These are phyloP conservation scores for Isotomurus palustris DNA, from an alignment of 2,888 invertebrate genomes.

Conservation along the genomic window DNA sequence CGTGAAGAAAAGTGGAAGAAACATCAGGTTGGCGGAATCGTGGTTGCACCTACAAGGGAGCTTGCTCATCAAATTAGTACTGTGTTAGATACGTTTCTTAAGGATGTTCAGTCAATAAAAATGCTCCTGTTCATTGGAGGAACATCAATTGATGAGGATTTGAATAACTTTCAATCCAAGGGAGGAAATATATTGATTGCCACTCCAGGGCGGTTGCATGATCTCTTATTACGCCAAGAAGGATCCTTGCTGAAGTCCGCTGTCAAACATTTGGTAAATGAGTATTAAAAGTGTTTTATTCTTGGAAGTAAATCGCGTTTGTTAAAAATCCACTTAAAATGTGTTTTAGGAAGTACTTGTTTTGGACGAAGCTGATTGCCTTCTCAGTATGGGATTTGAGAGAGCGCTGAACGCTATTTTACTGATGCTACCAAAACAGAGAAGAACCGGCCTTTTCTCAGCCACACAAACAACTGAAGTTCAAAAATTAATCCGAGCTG, in stretches of 20 bases:
- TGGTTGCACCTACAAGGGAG: conserved; percentile 94
- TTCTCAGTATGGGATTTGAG: conserved; percentile 89
- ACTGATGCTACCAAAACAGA: conserved; percentile 81
- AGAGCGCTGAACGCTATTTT: conserved; percentile 79
- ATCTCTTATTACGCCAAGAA: conserved; percentile 59
- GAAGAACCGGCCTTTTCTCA: conserved; percentile 96
- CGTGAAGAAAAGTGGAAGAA: conserved; percentile 62
- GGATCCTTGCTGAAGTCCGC: conserved; percentile 63
- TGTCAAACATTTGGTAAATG: conserved; percentile 70
- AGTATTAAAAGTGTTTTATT: background rate
- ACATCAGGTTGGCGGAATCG: conserved; percentile 77
- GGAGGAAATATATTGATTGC: conserved; percentile 85
- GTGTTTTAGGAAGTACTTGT: conserved; percentile 75
- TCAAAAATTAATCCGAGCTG: conserved; percentile 84
- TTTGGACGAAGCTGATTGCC: conserved; percentile 92
- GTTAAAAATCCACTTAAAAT: background rate
- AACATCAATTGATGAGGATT: conserved; percentile 69
- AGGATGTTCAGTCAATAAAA: conserved; percentile 49
- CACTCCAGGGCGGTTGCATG: conserved; percentile 90
- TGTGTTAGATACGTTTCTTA: conserved; percentile 57
- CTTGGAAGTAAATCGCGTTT: background rate
- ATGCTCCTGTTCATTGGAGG: conserved; percentile 66
- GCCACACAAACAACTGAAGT: conserved; percentile 97
- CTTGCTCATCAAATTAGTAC: conserved; percentile 82
- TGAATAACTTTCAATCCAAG: conserved; percentile 60